Evolutionary conservation across 2,888 invertebrate genomes (phyloP).

Genomic region (Deroplatys truncata): DNA sequence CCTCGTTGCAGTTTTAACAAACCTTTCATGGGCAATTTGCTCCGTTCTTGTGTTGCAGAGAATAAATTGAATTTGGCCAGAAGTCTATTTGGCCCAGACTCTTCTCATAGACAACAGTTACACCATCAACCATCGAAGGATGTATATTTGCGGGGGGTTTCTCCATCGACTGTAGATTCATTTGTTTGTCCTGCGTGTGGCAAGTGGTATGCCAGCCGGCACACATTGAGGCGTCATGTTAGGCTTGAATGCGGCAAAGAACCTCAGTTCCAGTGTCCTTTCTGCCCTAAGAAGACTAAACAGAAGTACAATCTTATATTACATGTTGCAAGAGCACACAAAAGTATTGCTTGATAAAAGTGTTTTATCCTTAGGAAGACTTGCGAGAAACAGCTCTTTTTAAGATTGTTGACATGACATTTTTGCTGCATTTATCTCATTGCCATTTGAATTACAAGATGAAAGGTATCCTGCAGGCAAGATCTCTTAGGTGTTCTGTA

Average conservation of each 20-base stretch:
- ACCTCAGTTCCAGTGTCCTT: slow-evolving; percentile 25
- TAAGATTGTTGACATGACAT: too few relatives aligned
- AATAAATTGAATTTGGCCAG: neutral
- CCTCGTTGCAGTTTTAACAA: neutral
- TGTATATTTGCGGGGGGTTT: neutral
- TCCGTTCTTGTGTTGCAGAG: neutral
- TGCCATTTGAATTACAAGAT: too few relatives aligned
- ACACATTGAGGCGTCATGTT: slow-evolving; percentile 12
- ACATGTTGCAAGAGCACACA: slow-evolving; percentile 33
- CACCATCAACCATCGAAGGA: neutral
- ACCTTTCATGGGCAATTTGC: neutral
- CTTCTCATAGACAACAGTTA: neutral
- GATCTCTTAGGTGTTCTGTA: too few relatives aligned
- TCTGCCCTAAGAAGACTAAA: slow-evolving; percentile 42
- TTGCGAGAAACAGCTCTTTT: neutral
- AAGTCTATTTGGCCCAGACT: neutral
- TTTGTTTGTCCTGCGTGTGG: slow-evolving; percentile 15
- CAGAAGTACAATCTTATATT: slow-evolving; percentile 19
- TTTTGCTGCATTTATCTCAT: too few relatives aligned
- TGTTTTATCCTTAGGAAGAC: neutral
- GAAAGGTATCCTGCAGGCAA: too few relatives aligned
- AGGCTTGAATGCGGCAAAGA: slow-evolving; percentile 39
- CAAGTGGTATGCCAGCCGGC: slow-evolving; percentile 11
- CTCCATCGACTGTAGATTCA: neutral
- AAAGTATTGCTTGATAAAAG: neutral